These are phyloP conservation scores for Drosophila rhopaloa DNA, from an alignment of 1,140 invertebrate genomes.

Conservation along the genomic window DNA sequence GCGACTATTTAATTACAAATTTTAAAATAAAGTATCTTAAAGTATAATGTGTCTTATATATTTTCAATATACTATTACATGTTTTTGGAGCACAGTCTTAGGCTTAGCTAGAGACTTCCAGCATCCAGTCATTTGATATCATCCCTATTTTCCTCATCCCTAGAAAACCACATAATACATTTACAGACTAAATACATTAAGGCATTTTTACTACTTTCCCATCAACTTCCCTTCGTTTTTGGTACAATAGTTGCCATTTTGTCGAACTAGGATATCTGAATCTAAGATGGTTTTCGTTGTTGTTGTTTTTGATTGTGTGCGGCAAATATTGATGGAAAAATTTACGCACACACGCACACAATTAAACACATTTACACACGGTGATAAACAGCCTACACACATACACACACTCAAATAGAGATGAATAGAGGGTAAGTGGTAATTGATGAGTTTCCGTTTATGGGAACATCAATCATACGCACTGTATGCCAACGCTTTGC, in stretches of 20 bases:
- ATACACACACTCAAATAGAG: constrained; percentile 27
- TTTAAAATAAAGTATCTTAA: too few species aligned
- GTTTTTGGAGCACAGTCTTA: too few species aligned
- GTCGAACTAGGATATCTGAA: constrained; percentile 6
- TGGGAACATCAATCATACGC: constrained; percentile 80
- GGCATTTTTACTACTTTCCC: constrained; percentile 48
- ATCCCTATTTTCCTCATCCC: constrained; percentile 25
- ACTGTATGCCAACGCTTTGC: constrained; percentile 56
- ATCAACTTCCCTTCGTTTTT: constrained; percentile 42
- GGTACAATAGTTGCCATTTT: constrained; percentile 63
- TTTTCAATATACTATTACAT: too few species aligned
- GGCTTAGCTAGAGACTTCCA: too few species aligned
- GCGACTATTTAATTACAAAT: too few species aligned
- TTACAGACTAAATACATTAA: constrained; percentile 50
- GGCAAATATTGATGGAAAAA: constrained; percentile 79
- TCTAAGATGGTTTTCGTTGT: constrained; percentile 21
- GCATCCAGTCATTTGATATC: constrained; percentile 5
- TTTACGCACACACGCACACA: constrained; percentile 81
- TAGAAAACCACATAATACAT: background rate
- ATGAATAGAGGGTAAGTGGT: constrained; percentile 69
- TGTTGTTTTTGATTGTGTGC: constrained; percentile 61
- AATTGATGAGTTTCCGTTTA: constrained; percentile 81
- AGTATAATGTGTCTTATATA: too few species aligned
- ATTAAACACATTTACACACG: constrained; percentile 76
- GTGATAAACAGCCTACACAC: constrained; percentile 54